A percentile compares a stretch with the other conserved stretches of the same genome.
Evolutionary conservation across 2,888 invertebrate species (phyloP).

Genomic region (Dinocampus coccinellae): DNA sequence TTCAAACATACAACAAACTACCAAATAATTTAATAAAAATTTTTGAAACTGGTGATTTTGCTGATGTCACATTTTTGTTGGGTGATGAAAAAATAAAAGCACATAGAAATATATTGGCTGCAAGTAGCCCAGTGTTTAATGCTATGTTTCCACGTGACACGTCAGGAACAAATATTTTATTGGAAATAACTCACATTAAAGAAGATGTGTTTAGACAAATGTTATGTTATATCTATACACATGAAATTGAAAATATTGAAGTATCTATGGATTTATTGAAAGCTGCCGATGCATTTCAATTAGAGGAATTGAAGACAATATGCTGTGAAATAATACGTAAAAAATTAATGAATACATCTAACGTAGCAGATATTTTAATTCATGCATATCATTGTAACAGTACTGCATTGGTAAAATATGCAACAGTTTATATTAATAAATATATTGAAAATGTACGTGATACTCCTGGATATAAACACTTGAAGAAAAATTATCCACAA

Average conservation of each 20-base stretch:
- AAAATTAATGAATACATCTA: not conserved
- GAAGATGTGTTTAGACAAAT: not conserved
- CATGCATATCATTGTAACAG: not conserved
- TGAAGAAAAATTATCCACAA: not conserved
- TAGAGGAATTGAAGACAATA: conserved; percentile 1
- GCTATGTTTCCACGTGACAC: not conserved
- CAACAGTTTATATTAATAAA: not conserved
- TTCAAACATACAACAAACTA: not conserved
- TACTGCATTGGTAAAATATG: not conserved
- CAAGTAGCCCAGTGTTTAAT: conserved; percentile 8
- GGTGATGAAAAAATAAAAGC: not conserved
- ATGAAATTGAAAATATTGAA: conserved; percentile 1
- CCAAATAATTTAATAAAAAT: not conserved
- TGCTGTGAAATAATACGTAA: not conserved
- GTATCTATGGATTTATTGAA: not conserved
- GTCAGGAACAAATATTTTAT: too few species aligned
- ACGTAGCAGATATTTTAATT: not conserved
- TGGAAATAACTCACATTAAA: not conserved
- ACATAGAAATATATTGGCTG: conserved; percentile 2
- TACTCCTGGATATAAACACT: not conserved
- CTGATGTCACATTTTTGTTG: conserved; percentile 3
- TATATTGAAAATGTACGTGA: not conserved
- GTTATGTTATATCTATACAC: not conserved
- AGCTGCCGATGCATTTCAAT: conserved; percentile 17
- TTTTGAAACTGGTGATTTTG: not conserved